phyloP scores from a whole-genome alignment of 1,140 invertebrate genomes.

The Hetaerina americana region DNA sequence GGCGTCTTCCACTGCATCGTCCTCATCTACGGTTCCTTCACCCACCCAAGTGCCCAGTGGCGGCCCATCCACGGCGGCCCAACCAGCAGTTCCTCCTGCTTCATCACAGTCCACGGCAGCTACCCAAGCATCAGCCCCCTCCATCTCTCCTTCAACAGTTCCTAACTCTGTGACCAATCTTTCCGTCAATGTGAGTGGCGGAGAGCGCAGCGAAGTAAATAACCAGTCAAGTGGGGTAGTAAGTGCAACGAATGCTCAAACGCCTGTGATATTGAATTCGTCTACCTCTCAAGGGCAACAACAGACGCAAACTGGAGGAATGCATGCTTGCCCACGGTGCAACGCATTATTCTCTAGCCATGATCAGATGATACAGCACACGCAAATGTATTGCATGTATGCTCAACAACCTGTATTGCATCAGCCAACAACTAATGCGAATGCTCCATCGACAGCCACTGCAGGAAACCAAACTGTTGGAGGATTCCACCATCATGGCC shows the following conservation, averaged over 20 bases:
- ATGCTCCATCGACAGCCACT: slow-evolving; percentile 8
- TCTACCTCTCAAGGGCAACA: slow-evolving; percentile 12
- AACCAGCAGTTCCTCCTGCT: slow-evolving; percentile 18
- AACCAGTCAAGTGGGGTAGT: background rate
- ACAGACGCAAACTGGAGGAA: slow-evolving; percentile 20
- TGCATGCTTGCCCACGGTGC: slow-evolving; percentile 57
- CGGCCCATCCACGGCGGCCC: slow-evolving; percentile 11
- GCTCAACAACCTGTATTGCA: slow-evolving; percentile 46
- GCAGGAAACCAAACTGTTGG: background rate
- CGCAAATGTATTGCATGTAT: slow-evolving; percentile 67
- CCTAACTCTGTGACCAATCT: slow-evolving; percentile 22
- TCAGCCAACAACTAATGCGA: slow-evolving; percentile 14
- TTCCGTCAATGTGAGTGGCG: slow-evolving; percentile 14
- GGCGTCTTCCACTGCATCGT: slow-evolving; percentile 8
- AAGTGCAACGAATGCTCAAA: background rate
- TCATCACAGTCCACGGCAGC: slow-evolving; percentile 5
- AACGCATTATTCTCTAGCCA: slow-evolving; percentile 61
- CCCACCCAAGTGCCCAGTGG: background rate
- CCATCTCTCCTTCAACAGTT: slow-evolving; percentile 20
- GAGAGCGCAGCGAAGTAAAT: background rate
- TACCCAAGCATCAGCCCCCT: slow-evolving; percentile 9
- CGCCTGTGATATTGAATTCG: background rate
- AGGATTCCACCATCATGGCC: background rate
- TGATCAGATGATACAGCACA: slow-evolving; percentile 69
- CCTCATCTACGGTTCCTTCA: slow-evolving; percentile 5